Evolutionary conservation across 1,140 invertebrate species (phyloP), one percentile per base, ranked within the genome.

Genomic region (Eupristina koningsbergeri): DNA sequence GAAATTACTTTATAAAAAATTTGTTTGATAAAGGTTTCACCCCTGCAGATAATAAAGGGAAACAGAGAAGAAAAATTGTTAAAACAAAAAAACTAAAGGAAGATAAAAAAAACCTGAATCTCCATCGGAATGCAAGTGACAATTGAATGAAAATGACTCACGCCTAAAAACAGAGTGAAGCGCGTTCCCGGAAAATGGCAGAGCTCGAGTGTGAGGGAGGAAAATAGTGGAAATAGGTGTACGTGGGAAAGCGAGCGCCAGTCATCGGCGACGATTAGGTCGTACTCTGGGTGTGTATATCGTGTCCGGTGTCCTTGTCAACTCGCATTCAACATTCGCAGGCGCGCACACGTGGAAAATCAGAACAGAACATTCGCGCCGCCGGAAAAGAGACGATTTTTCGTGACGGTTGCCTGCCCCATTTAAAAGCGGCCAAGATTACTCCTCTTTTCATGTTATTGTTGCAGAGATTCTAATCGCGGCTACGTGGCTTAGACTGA

Each of bases 261-360:
- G 53, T 58, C 3, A 3, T 58, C 73, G 84, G 74, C 85, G 86
- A 86, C 69, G 87, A 87, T 87, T 86, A 88, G 87, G 81, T 83
- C 80, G 64, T 22, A 36, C 2, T 29, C 81, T 88, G 87, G 85
- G 87, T 86, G 87, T 87, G 85, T 86, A 85, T 85, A 86, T 69
- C 80, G 86, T 87, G 86, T 87, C 88, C 87, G 87, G 88, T 88
- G 87, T 88, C 88, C 87, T 88, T 87, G 86, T 84, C 85, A 80
- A 84, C 85, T 86, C 80, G 69, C 81, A 69, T 79, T 8, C 19
- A 50, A 41, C 36, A 19, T 22, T 17, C 36, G 78, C 69, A 47
- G 36, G 81, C 45, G 69, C n/a, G 41, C 36, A 61, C 75, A 79
- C 63, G 75, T 29, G 81, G 67, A 83, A 83, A 81, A 83, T 29